Conservation (phyloP, 2,113 vertebrate species). For the Mungos mungo region DNA sequence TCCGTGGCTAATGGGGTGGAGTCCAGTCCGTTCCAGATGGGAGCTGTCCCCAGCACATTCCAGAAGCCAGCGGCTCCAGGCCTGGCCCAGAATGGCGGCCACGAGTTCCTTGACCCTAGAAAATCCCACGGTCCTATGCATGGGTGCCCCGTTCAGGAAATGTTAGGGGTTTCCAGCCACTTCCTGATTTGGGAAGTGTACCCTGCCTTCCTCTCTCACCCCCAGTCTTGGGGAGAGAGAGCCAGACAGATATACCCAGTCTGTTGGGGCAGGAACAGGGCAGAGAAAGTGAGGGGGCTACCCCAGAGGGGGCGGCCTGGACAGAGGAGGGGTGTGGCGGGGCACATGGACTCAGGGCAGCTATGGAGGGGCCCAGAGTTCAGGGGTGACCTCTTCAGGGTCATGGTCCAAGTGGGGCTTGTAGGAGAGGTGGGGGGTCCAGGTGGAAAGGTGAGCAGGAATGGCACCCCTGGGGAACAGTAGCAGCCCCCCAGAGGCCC, state of each 20-base stretch:
- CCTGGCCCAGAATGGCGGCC: too few relatives aligned
- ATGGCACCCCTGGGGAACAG: not conserved
- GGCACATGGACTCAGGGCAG: not conserved
- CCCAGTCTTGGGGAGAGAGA: not conserved
- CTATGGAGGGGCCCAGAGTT: not conserved
- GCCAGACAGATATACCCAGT: not conserved
- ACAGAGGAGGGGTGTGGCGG: not conserved
- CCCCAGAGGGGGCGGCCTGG: not conserved
- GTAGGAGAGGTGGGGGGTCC: not conserved
- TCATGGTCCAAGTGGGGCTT: not conserved
- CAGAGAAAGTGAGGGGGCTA: too few relatives aligned
- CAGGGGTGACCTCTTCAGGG: not conserved
- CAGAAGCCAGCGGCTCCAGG: not conserved
- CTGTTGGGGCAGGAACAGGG: not conserved
- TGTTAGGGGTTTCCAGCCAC: not conserved
- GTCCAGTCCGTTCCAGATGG: not conserved
- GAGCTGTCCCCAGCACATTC: not conserved
- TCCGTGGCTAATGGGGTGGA: accelerated
- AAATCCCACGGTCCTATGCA: not conserved
- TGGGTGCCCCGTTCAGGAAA: not conserved
- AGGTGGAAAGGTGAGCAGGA: not conserved
- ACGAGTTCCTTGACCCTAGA: not conserved
- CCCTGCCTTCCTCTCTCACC: not conserved
- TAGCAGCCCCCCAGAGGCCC: not conserved
- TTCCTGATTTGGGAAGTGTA: not conserved